Conservation (phyloP, 2,888 invertebrate genomes). For the Synanthedon andrenaeformis region DNA sequence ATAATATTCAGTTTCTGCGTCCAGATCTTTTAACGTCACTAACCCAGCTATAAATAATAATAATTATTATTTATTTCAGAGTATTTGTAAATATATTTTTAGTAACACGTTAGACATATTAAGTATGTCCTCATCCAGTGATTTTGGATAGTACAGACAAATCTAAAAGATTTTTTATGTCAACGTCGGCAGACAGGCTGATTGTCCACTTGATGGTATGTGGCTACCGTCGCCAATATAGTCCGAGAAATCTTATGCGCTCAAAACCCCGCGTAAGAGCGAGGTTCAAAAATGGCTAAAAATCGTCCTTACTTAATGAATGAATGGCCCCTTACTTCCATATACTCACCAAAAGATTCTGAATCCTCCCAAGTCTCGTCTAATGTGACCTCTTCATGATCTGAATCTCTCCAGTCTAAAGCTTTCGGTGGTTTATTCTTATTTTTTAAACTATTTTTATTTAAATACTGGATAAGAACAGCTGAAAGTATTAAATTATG, state of each 20-base stretch:
- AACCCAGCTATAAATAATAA: slow-evolving; percentile 17
- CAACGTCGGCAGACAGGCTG: too few relatives aligned
- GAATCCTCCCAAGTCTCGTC: slow-evolving; percentile 9
- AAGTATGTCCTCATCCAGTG: too few relatives aligned
- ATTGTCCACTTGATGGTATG: too few relatives aligned
- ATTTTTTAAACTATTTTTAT: slow-evolving; percentile 4
- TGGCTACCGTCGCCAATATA: too few relatives aligned
- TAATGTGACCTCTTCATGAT: slow-evolving; percentile 8
- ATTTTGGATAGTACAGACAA: too few relatives aligned
- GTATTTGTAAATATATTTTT: not conserved
- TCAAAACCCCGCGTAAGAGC: too few relatives aligned
- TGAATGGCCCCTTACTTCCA: too few relatives aligned
- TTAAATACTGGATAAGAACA: slow-evolving; percentile 12
- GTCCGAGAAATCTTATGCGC: too few relatives aligned
- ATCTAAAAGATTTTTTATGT: too few relatives aligned
- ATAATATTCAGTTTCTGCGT: slow-evolving; percentile 35
- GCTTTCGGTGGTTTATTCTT: slow-evolving; percentile 16
- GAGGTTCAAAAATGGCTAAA: too few relatives aligned
- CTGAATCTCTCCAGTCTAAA: slow-evolving; percentile 25
- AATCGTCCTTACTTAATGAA: too few relatives aligned
- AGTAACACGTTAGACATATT: not conserved
- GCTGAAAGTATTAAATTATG: slow-evolving; percentile 6
- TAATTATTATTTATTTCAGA: too few relatives aligned
- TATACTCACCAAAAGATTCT: slow-evolving; percentile 11
- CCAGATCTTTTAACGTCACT: slow-evolving; percentile 20